These are phyloP conservation scores for Pyrrhosoma nymphula DNA, from an alignment of 2,888 invertebrate genomes.

Conservation along the genomic window DNA sequence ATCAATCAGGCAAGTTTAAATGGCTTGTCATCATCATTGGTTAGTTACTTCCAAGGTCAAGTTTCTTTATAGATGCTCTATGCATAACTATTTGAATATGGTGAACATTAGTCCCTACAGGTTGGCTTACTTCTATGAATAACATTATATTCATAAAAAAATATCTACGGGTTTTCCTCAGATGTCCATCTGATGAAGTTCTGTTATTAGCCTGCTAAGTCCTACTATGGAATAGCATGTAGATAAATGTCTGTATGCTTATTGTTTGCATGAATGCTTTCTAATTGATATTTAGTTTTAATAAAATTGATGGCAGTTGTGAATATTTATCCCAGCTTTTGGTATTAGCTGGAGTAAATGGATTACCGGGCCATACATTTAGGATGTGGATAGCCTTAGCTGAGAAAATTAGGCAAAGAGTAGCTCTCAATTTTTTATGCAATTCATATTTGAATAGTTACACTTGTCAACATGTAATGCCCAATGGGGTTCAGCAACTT, in stretches of 20 bases:
- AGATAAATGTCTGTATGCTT: slow-evolving; percentile 71
- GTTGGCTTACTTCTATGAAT: not conserved
- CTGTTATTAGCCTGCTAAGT: not conserved
- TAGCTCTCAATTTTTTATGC: not conserved
- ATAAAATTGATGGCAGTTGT: not conserved
- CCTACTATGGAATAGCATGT: slow-evolving; percentile 67
- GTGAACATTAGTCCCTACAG: not conserved
- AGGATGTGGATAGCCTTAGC: not conserved
- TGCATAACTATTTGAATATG: not conserved
- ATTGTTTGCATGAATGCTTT: slow-evolving; percentile 33
- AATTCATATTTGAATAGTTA: not conserved
- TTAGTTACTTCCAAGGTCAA: not conserved
- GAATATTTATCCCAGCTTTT: not conserved
- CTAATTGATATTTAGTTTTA: not conserved
- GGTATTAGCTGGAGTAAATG: not conserved
- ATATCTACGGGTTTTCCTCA: not conserved
- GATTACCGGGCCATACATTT: not conserved
- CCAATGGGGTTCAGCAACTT: too few species aligned
- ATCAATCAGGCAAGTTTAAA: not conserved
- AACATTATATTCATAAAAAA: not conserved
- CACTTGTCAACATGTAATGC: not conserved
- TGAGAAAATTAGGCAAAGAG: not conserved
- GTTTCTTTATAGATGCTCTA: not conserved
- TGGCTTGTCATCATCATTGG: not conserved
- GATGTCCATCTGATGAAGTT: not conserved